Base-by-base conservation (phyloP, 2,113 vertebrate genomes). In the Mugil cephalus region DNA sequence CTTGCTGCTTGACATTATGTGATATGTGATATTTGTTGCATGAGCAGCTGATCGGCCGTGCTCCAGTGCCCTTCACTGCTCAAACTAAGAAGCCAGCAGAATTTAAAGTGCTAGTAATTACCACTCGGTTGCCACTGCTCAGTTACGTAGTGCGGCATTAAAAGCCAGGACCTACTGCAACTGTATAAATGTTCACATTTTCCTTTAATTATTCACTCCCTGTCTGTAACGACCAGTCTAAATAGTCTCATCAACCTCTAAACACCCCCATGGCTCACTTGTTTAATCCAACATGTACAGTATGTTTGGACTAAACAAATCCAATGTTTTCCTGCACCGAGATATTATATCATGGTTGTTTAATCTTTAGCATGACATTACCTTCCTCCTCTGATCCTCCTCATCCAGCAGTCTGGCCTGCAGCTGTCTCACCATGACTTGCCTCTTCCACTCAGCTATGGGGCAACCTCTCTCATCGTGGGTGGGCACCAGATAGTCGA, bases 401-500 rank as follows among this genome's bases (percentile, higher is more conserved):
- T 96, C 94, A 1, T 91, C 87, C n/a, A 89, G 86, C 82, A 97
- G 91, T 36, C 95, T 91, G 1, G 95, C 92, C 80, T 95, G 96
- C 77, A 99, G 93, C 91, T 96, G 94, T 10, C 95, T 94, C 71
- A 98, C 96, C 96, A 99, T 98, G 81, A 98, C 96, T 52, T 99
- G 98, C 60, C 97, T 93, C 89, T 98, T 99, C 98, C 98, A 99
- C 91, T 99, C 98, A 0, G 97, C 96, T 39, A 99, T 97, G 35
- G 94, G 93, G 14, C 53, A 89, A 43, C 96, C 97, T 14, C 64
- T 86, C 82, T 98, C 96, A 2, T 99, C 97, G 24, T 93, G 91
- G 0, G 95, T 98, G 91, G 98, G 97, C 61, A 99, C 96, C 87
- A 99, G 87, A 30, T 94, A 94, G 47, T 98, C 97, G 0, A 94